These are phyloP conservation scores for Scomber colias DNA, from an alignment of 2,113 vertebrate genomes.

Conservation along the genomic window DNA sequence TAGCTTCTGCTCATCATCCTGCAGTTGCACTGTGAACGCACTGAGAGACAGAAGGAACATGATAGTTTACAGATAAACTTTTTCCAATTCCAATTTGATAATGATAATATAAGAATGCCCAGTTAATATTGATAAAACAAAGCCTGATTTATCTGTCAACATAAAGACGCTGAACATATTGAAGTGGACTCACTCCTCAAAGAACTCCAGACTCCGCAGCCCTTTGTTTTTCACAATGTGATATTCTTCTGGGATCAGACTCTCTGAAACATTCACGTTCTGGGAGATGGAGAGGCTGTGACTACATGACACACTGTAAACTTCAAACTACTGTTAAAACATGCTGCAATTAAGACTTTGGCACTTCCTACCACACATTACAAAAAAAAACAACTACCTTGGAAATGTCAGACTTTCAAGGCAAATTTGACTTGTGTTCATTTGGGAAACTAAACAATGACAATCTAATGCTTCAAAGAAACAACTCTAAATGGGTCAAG, in stretches of 20 bases:
- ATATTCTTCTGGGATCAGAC: constrained; percentile 90
- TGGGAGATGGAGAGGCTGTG: constrained; percentile 53
- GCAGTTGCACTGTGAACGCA: constrained; percentile 91
- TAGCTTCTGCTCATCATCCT: constrained; percentile 87
- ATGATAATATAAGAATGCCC: background rate
- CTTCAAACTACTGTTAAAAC: too few relatives aligned
- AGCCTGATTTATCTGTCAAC: background rate
- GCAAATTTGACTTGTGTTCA: too few relatives aligned
- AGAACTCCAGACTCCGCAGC: constrained; percentile 86
- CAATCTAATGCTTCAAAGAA: background rate
- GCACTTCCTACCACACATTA: background rate
- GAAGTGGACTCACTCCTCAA: constrained; percentile 87
- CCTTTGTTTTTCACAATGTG: constrained; percentile 90
- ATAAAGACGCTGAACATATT: background rate
- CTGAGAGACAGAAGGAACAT: constrained; percentile 71
- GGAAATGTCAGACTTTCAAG: background rate
- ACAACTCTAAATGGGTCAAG: too few relatives aligned
- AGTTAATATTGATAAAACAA: background rate
- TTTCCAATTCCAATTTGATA: background rate
- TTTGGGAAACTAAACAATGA: background rate
- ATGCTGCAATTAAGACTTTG: background rate
- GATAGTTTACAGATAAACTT: background rate
- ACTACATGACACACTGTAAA: background rate
- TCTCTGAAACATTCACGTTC: constrained; percentile 75
- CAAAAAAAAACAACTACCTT: background rate